Conservation (phyloP, 2,797 vertebrate genomes). For the Diceros bicornis region DNA sequence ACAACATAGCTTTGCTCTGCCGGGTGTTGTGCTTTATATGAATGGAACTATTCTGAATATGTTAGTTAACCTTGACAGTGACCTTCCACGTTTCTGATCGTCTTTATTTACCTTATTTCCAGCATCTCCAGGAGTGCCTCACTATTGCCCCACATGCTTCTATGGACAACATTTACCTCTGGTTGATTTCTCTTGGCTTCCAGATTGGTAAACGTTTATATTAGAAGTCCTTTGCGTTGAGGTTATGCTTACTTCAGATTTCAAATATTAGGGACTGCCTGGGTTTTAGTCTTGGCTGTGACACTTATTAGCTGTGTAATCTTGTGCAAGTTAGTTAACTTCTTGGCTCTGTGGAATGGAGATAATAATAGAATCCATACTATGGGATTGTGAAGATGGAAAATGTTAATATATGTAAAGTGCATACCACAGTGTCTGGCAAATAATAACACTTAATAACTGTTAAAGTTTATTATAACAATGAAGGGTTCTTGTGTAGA, state of each 20-base stretch:
- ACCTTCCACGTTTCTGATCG: neutral
- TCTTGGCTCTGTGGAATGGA: neutral
- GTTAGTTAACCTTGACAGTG: neutral
- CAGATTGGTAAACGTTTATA: neutral
- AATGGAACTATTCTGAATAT: neutral
- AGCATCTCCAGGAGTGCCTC: neutral
- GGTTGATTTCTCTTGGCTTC: neutral
- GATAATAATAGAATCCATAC: neutral
- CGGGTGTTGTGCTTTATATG: neutral
- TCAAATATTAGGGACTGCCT: neutral
- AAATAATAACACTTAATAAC: neutral
- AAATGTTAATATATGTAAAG: neutral
- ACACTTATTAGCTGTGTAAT: neutral
- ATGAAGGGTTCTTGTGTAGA: neutral
- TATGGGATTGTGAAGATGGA: neutral
- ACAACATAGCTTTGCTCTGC: neutral
- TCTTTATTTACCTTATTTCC: neutral
- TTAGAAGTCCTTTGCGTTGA: constrained; percentile 13
- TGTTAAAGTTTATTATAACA: neutral
- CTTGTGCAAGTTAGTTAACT: neutral
- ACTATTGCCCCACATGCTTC: neutral
- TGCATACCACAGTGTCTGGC: neutral
- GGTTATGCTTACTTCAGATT: neutral
- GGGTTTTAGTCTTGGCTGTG: constrained; percentile 46
- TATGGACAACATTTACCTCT: neutral